Evolutionary conservation across 2,797 vertebrate genomes (phyloP).

Genomic region (Merluccius polli): DNA sequence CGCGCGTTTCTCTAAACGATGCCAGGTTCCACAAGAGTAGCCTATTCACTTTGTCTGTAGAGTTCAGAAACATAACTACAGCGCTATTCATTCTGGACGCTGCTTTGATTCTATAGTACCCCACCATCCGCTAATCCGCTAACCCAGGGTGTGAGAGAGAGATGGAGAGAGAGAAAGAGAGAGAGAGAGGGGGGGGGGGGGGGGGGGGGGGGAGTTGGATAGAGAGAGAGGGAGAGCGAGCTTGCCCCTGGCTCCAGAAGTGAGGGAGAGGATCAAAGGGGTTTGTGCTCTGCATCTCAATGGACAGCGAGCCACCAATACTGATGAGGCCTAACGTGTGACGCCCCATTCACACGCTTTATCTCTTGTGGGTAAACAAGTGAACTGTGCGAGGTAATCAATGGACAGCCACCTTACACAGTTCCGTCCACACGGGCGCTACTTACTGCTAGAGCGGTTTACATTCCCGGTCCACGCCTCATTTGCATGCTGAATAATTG

Average conservation of each 20-base stretch:
- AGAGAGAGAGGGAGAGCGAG: constrained; percentile 34
- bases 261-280: constrained; percentile 70
- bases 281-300: constrained; percentile 75
- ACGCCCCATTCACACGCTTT: constrained; percentile 60
- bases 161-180: neutral
- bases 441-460: neutral
- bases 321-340: constrained; percentile 65
- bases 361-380: constrained; percentile 59
- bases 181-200: neutral
- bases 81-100: too few species aligned
- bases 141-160: too few species aligned
- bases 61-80: too few species aligned
- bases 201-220: neutral
- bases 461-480: neutral
- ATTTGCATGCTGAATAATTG: neutral
- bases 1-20: too few species aligned
- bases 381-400: constrained; percentile 43
- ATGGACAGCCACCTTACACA: constrained; percentile 1
- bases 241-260: constrained; percentile 63
- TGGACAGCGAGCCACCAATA: constrained; percentile 69
- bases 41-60: too few species aligned
- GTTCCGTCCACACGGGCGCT: constrained; percentile 1
- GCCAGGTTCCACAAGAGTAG: too few species aligned
- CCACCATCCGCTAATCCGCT: too few species aligned
- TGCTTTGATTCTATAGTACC: too few species aligned